Evolutionary conservation across 2,797 vertebrate genomes (phyloP), one percentile per base, ranked within the genome.

Genomic region (Crocodylus rhombifer): DNA sequence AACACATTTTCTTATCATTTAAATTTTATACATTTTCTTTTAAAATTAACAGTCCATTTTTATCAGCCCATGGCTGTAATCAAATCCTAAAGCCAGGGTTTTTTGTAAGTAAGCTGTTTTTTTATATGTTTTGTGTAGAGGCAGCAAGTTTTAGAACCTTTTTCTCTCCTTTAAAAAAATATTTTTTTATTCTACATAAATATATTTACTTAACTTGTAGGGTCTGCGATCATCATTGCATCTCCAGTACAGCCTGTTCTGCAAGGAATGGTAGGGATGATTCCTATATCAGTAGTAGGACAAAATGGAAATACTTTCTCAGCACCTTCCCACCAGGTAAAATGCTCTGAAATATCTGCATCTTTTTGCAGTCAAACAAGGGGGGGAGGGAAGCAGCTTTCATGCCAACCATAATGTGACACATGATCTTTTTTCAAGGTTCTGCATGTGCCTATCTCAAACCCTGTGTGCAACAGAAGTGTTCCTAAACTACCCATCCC

Each of bases 251-350:
- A 99, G 30, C 98, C 99, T 26, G 95, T 99, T 94, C 89, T 99
- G 86, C 98, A 98, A 87, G 98, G 98, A 90, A 97, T 99, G 98
- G 97, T 98, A 91, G 98, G 98, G 85, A 98, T 99, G 97, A 98
- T 99, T 74, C 99, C 99, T 75, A 97, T 99, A 58, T 99, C 99
- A 57, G 98, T 99, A 25, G 97, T 99, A 80, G 99, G 99, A 78
- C 99, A 98, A 80, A 97, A 96, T 20, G 95, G 98, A 90, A 98
- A 98, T 76, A 97, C 98, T 0, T 98, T 99, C 92, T 97, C 99
- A 36, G 97, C 99, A 93, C 93, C 99, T 87, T 96, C 99, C 82
- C 98, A 98, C 95, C 99, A 99, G 98, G 99, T 99, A 98, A 97
- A 33, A 62, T 67, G 23, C 89, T 80, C 14, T 26, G 87, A 42